Evolutionary conservation across 2,113 vertebrate species (phyloP), one percentile per base, ranked within the genome.

Genomic region (Pterocles orientalis): DNA sequence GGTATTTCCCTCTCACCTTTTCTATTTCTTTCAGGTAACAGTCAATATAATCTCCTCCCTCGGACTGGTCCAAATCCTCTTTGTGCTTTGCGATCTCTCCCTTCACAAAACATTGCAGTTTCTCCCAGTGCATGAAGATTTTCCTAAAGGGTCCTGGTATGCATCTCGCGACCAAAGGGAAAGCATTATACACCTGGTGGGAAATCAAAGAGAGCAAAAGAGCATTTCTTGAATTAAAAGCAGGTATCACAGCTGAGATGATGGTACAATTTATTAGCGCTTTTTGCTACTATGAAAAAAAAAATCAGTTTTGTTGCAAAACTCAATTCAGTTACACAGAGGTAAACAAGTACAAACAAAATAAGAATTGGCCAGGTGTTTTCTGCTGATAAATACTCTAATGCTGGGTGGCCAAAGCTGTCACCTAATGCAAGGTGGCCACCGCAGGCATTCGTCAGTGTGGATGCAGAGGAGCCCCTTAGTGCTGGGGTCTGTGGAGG

Each of bases 21-120:
- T 97, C 94, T 82, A 98, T 98, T 95, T 99, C 98, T 10, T 88
- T 94, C 34, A 99, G 98, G 81, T 98, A 99, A 73, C 97, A 98
- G 77, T 98, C 98, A 34, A 99, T 99, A 93, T 98, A 99, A 91
- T 99, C 98, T 97, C 97, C 97, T 10, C 98, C 90, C 57, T 98
- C 95, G 0, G 94, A 97, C 36, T 98, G 97, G 91, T 99, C 97
- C 70, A 97, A 89, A 29, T 98, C 95, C 47, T 86, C 96, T 83
- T 70, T 98, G 97, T 99, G 98, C 36, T 98, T 98, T 50, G 97
- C 68, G 14, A 98, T 96, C 45, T 96, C 78, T 0, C 6, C 50
- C 70, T 92, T 92, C 21, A 98, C 45, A 88, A 98, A 99, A n/a
- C 72, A 58, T 3, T 91, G 83, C 26, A 99, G 12, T 31, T 96